Evolutionary conservation across 2,113 vertebrate species (phyloP), one percentile per base, ranked within the genome.

Genomic region (Microtus ochrogaster): DNA sequence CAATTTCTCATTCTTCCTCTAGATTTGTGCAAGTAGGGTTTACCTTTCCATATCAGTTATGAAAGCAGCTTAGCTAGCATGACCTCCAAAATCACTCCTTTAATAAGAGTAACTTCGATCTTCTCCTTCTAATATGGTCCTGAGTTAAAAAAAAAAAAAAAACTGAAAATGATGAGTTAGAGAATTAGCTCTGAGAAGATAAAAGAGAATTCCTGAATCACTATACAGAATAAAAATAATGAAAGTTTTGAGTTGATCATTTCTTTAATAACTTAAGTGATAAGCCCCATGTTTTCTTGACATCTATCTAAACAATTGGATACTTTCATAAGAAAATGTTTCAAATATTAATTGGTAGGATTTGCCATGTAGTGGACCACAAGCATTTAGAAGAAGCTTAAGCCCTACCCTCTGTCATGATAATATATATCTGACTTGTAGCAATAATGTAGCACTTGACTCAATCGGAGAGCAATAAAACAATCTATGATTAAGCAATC

Each of bases 131-230:
- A 7, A 7, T 83, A 63, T 79, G 19, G 28, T 41, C 26, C 21
- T 88, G 49, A 49, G 49, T 12, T 49, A 12, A 17, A 55, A 55
- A 7, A 33, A 55, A 6, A 33, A 84, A 76, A 13, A 39, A 10
- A 73, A 73, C 79, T 86, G 36, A 85, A 95, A 47, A 49, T 68
- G 30, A 73, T 84, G 52, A 77, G 30, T 92, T 85, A 82, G 47
- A 82, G 24, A 10, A 7, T 91, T 79, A 85, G 44, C 17, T 78
- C 44, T n/a, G n/a, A n/a, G 28, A 77, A 63, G 12, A 63, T 2
- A 72, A 12, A 88, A 3, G 14, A 84, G 24, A 26, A 93, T 78
- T 73, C 73, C 39, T 8, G 21, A 49, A 7, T 82, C 21, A 41
- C 17, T 22, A 6, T 92, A 33, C 79, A 93, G 1, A 89, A 91